Base-by-base conservation (phyloP, 2,797 vertebrate genomes). In the Spea hammondii region DNA sequence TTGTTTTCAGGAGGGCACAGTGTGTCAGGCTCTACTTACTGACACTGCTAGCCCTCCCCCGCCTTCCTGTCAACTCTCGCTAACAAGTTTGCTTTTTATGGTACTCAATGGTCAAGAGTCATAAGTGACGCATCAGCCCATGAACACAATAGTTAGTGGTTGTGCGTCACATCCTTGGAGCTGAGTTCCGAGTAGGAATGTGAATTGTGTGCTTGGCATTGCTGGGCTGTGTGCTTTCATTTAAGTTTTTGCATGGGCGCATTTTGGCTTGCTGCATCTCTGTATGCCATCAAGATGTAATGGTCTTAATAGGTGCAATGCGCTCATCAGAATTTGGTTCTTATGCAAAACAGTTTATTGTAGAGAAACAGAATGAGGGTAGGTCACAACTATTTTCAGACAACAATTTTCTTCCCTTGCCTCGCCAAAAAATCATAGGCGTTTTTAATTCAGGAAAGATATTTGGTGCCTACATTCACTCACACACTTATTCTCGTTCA, bases 21-120 rank as follows among this genome's bases (percentile, higher is more conserved):
- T 76, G 79, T 89, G 90, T 90, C 89, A 90, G 54, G 78, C 73
- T 70, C 84, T 84, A 4, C 82, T 70, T 5, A n/a, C 79, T 11
- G 65, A 70, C 60, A 76, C 54, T 69, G 70, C 48, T 72, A 55
- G 59, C 54, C 62, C 62, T 64, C 79, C 79, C 65, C 79, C 74
- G 64, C 79, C 81, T 86, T 86, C 87, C 74, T 72, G 77, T 82
- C 84, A 83, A 69, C 83, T 80, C 53, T 74, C 86, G 82, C 48
- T 87, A 85, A 87, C 84, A n/a, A 76, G 79, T 79, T 45, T 70
- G 83, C 73, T 80, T 82, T 78, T 79, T 75, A 68, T 86, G 84
- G 83, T 80, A 84, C 45, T 75, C 85, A 89, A 86, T 86, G 85
- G 88, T 50, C 74, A 8, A 60, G 17, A 82, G 84, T 83, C 72